Percentiles rank a stretch among this genome's conserved stretches.
Conservation (phyloP, 2,797 vertebrate species). For the Paratrypauchen microcephalus region DNA sequence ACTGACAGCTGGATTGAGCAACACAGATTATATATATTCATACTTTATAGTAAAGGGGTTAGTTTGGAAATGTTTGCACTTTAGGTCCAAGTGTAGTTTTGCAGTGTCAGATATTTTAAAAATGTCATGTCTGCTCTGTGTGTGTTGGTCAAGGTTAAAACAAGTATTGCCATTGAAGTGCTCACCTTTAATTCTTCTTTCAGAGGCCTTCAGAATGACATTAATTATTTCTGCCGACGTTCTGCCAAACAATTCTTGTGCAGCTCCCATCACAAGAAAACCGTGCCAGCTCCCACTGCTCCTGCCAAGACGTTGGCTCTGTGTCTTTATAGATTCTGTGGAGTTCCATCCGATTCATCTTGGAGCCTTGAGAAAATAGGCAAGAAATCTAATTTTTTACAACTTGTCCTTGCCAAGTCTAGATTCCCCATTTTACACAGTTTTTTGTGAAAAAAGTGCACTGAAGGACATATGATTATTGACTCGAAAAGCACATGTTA, state of each 20-base stretch:
- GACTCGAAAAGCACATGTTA: neutral
- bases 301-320: slow-evolving; percentile 24
- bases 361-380: slow-evolving; percentile 57
- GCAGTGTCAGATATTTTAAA: no score
- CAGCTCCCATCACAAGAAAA: slow-evolving; percentile 17
- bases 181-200: slow-evolving; percentile 8
- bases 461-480: neutral
- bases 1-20: neutral
- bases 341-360: slow-evolving; percentile 50
- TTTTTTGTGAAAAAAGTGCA: neutral
- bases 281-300: slow-evolving; percentile 9
- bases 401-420: slow-evolving; percentile 53
- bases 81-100: no score
- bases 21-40: neutral
- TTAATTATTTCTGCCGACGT: slow-evolving; percentile 23
- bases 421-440: slow-evolving; percentile 46
- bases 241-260: slow-evolving; percentile 30
- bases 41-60: neutral
- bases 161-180: slow-evolving; percentile 23
- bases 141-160: slow-evolving; percentile 42
- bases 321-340: slow-evolving; percentile 34
- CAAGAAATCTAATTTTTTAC: slow-evolving; percentile 35
- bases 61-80: neutral
- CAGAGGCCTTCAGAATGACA: slow-evolving; percentile 12
- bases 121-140: neutral